A percentile compares a stretch with the other conserved stretches of the same genome.
Evolutionary conservation across 2,113 vertebrate species (phyloP).

Genomic region (Antennarius striatus): DNA sequence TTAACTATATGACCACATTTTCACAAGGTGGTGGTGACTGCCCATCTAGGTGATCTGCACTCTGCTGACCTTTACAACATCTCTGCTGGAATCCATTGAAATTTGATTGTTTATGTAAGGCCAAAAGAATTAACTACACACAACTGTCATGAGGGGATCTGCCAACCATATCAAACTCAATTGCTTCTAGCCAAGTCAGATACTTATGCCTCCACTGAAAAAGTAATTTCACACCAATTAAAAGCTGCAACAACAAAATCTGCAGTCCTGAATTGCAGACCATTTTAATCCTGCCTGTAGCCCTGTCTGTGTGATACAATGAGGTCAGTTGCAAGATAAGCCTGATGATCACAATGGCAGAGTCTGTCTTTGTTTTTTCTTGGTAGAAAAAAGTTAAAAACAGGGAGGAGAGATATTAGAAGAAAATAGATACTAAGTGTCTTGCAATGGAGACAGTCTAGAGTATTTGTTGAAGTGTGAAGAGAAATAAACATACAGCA

Average conservation of each 20-base stretch:
- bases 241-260: constrained; percentile 69
- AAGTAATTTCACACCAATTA: constrained; percentile 82
- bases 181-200: constrained; percentile 59
- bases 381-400: constrained; percentile 8
- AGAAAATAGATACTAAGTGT: neutral
- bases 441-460: neutral
- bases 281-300: constrained; percentile 47
- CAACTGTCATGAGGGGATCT: constrained; percentile 44
- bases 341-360: constrained; percentile 44
- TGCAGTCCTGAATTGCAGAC: constrained; percentile 36
- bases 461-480: constrained; percentile 39
- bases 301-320: constrained; percentile 63
- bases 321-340: constrained; percentile 55
- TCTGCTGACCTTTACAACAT: neutral
- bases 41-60: constrained; percentile 15
- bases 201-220: constrained; percentile 60
- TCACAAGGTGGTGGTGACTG: neutral
- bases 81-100: constrained; percentile 20
- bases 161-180: constrained; percentile 66
- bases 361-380: constrained; percentile 1
- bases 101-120: constrained; percentile 57
- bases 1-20: no score
- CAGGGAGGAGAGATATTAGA: neutral
- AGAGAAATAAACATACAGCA: constrained; percentile 67
- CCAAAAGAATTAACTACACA: constrained; percentile 15